Evolutionary conservation across 2,113 vertebrate species (phyloP).

Genomic region (Daubentonia madagascariensis): DNA sequence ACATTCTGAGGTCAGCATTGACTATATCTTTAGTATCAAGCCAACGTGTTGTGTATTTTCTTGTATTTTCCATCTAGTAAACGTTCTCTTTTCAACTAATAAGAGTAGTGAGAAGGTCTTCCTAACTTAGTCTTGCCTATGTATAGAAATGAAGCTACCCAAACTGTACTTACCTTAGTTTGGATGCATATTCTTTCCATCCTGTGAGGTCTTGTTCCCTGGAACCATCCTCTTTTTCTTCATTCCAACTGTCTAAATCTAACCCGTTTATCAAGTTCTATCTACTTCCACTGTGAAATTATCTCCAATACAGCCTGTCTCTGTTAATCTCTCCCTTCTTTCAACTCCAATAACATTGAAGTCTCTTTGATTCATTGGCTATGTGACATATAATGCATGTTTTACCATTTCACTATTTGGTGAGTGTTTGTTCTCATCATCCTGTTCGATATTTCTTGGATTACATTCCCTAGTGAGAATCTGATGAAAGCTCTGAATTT

Average conservation of each 20-base stretch:
- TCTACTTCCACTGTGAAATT: background rate
- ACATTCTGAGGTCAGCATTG: background rate
- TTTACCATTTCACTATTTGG: background rate
- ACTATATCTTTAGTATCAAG: background rate
- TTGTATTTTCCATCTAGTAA: background rate
- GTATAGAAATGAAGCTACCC: background rate
- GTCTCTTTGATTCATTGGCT: background rate
- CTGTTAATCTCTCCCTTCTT: background rate
- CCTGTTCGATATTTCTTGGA: background rate
- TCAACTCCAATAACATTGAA: background rate
- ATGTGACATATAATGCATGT: background rate
- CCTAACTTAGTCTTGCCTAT: background rate
- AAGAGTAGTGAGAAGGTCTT: background rate
- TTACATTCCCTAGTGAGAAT: background rate
- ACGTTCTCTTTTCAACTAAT: background rate
- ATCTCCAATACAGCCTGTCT: background rate
- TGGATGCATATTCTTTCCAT: background rate
- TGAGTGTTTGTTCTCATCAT: background rate
- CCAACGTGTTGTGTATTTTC: background rate
- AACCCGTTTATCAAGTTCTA: background rate
- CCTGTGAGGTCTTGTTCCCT: background rate
- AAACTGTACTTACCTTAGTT: background rate
- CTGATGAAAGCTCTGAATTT: background rate
- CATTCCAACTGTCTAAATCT: background rate
- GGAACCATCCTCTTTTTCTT: background rate